These are phyloP conservation scores for Apostichopus japonicus DNA, from an alignment of 35 echinoderm and acorn worm genomes.

Conservation along the genomic window DNA sequence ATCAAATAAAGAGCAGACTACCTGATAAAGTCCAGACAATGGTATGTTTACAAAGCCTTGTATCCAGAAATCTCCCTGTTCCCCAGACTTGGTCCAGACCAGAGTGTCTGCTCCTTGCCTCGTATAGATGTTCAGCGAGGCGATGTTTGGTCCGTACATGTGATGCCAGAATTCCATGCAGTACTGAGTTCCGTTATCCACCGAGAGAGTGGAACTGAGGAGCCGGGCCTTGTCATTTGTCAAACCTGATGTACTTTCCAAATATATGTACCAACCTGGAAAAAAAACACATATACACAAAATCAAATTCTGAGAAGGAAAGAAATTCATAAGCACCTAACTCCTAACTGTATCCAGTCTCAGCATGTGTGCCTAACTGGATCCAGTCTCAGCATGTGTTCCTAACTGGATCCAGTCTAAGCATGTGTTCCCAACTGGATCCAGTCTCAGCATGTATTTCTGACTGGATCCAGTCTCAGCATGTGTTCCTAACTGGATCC, in stretches of 20 bases:
- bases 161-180: constrained; percentile 92
- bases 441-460: too few species aligned
- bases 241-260: constrained; percentile 60
- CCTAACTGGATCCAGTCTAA: too few species aligned
- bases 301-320: accelerated
- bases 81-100: constrained; percentile 71
- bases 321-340: accelerated
- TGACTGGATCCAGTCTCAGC: too few species aligned
- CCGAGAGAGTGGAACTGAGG: constrained; percentile 27
- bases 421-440: too few species aligned
- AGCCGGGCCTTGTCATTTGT: constrained; percentile 51
- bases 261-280: constrained; percentile 85
- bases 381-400: too few species aligned
- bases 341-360: too few species aligned
- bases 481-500: too few species aligned
- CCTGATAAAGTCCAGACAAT: constrained; percentile 32
- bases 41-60: constrained; percentile 48
- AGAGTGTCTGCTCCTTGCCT: constrained; percentile 64
- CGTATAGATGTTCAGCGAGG: constrained; percentile 70
- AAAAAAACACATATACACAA: background rate
- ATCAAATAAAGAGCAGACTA: background rate
- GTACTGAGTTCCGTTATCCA: constrained; percentile 8
- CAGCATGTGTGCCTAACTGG: too few species aligned
- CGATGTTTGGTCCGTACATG: constrained; percentile 79
- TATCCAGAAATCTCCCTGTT: constrained; percentile 81